These are phyloP conservation scores for Apis florea DNA, from an alignment of 1,140 invertebrate species.

Conservation along the genomic window DNA sequence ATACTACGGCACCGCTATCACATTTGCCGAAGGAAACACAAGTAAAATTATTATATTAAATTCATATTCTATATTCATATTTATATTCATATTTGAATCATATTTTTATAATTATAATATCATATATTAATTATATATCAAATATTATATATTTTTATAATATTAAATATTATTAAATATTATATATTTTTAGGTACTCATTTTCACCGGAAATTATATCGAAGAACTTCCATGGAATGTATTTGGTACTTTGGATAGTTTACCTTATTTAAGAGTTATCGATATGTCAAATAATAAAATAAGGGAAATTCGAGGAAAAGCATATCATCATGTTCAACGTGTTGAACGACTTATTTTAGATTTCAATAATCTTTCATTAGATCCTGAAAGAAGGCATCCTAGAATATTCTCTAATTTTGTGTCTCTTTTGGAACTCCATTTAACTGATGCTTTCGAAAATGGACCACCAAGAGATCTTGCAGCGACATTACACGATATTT, in stretches of 20 bases:
- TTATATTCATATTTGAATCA: not conserved
- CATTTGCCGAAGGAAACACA: conserved; percentile 85
- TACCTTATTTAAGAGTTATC: conserved; percentile 84
- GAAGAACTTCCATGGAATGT: conserved; percentile 86
- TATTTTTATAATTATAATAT: not conserved
- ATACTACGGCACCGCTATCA: conserved; percentile 82
- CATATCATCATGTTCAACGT: conserved; percentile 87
- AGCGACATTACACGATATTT: conserved; percentile 86
- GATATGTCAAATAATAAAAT: conserved; percentile 91
- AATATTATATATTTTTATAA: too few relatives aligned
- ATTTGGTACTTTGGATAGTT: conserved; percentile 84
- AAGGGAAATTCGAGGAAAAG: conserved; percentile 87
- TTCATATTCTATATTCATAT: not conserved
- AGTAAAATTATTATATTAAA: conserved; percentile 64
- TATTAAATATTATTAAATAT: too few relatives aligned
- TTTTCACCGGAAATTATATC: conserved; percentile 88
- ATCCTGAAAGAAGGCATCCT: conserved; percentile 84
- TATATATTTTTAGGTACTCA: conserved; percentile 81
- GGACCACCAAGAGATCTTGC: conserved; percentile 83
- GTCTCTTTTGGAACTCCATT: conserved; percentile 86
- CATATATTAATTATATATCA: too few relatives aligned
- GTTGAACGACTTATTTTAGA: conserved; percentile 88
- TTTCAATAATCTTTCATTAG: conserved; percentile 85
- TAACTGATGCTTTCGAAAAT: conserved; percentile 89
- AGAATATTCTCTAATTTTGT: conserved; percentile 90